These are phyloP conservation scores for Sarcophaga peregrina DNA, from an alignment of 1,140 invertebrate genomes.

Conservation along the genomic window DNA sequence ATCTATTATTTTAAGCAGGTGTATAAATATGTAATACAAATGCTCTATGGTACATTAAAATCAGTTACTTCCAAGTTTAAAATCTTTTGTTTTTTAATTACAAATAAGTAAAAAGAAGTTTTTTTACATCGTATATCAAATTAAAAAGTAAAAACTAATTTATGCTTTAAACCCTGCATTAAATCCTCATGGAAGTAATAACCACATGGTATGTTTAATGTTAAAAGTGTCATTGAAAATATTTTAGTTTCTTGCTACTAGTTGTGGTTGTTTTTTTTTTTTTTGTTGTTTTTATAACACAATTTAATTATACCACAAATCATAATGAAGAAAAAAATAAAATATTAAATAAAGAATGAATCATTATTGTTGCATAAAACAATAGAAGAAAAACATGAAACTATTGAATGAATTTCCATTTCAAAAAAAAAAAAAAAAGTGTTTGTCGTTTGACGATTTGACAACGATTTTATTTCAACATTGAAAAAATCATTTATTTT, in stretches of 20 bases:
- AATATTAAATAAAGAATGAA: not conserved
- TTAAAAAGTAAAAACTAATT: too few species aligned
- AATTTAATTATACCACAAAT: not conserved
- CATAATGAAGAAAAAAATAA: not conserved
- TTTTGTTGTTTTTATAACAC: not conserved
- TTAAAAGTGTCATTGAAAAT: not conserved
- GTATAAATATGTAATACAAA: too few species aligned
- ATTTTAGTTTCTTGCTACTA: too few species aligned
- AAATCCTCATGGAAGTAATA: not conserved
- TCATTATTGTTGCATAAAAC: slow-evolving; percentile 10
- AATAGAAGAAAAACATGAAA: too few species aligned
- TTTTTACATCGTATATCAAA: too few species aligned
- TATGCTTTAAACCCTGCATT: not conserved
- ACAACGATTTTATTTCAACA: slow-evolving; percentile 1
- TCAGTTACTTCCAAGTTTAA: too few species aligned
- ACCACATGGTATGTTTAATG: not conserved
- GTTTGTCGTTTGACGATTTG: not conserved
- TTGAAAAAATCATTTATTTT: not conserved
- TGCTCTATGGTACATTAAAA: too few species aligned
- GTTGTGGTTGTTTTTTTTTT: too few species aligned
- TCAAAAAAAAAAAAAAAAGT: not conserved
- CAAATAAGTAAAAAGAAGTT: too few species aligned
- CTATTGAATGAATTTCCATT: not conserved
- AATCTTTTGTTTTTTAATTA: too few species aligned
- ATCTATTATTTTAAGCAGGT: too few species aligned